Evolutionary conservation across 2,888 invertebrate genomes (phyloP).

Genomic region (Uropetala carovei): DNA sequence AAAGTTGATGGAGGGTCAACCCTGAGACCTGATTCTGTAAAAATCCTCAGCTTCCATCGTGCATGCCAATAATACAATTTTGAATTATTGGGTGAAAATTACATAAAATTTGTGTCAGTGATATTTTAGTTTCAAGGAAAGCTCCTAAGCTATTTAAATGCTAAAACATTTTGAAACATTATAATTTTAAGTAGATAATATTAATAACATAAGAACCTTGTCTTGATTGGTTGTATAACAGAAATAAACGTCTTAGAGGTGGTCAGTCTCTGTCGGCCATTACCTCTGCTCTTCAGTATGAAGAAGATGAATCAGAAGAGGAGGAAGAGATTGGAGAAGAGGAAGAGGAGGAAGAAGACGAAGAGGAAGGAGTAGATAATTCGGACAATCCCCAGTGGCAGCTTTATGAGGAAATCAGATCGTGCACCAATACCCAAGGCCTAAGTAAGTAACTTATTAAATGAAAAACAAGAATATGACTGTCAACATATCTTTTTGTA

Average conservation of each 20-base stretch:
- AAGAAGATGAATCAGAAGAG: conserved; percentile 78
- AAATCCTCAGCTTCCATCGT: no score
- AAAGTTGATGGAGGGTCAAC: no score
- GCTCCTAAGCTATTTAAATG: no score
- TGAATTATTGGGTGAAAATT: no score
- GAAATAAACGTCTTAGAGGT: conserved; percentile 74
- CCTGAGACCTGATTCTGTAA: no score
- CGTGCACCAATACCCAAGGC: conserved; percentile 69
- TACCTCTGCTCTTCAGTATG: conserved; percentile 80
- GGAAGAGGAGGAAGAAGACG: conserved; percentile 77
- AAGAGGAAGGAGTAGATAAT: conserved; percentile 72
- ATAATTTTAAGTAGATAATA: not conserved
- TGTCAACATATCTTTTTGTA: no score
- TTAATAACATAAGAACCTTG: no score
- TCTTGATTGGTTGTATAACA: conserved; percentile 67
- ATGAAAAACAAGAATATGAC: no score
- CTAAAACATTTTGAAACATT: not conserved
- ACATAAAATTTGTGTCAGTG: no score
- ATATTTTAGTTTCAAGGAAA: no score
- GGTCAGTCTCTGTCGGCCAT: conserved; percentile 79
- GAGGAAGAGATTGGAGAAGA: conserved; percentile 80
- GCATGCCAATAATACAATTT: no score
- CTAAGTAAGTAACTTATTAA: conserved; percentile 9
- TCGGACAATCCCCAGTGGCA: conserved; percentile 92
- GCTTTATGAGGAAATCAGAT: conserved; percentile 87